These are phyloP conservation scores for Cerceris rybyensis DNA, from an alignment of 2,888 invertebrate species.

Conservation along the genomic window DNA sequence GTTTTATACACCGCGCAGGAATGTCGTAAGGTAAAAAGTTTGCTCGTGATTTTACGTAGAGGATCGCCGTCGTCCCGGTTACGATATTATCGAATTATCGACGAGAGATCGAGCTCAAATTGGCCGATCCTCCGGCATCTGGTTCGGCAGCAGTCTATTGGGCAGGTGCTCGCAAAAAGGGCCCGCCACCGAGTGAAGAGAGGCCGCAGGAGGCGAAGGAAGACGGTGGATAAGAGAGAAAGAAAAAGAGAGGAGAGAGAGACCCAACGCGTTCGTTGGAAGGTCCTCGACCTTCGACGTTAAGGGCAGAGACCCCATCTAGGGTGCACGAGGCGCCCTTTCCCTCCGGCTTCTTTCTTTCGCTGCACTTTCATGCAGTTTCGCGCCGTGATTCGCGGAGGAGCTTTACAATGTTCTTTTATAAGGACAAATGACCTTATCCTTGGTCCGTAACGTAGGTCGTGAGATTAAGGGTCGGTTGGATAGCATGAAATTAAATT, in stretches of 20 bases:
- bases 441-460: conserved; percentile 36
- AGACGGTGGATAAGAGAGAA: conserved; percentile 34
- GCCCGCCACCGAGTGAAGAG: conserved; percentile 25
- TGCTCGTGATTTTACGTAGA: background rate
- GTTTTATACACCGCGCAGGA: too few species aligned
- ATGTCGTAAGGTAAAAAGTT: background rate
- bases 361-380: conserved; percentile 20
- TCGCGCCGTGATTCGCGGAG: background rate
- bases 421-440: background rate
- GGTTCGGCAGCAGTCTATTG: conserved; percentile 58
- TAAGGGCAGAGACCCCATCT: conserved; percentile 73
- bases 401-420: background rate
- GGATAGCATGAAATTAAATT: too few species aligned
- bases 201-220: conserved; percentile 7
- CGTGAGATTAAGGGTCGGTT: conserved; percentile 13
- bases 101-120: conserved; percentile 25
- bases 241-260: conserved; percentile 19
- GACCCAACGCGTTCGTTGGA: conserved; percentile 60
- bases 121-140: conserved; percentile 55
- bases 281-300: conserved; percentile 74
- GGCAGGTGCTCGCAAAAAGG: conserved; percentile 68
- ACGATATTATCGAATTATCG: conserved; percentile 48
- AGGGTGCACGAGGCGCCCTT: conserved; percentile 54
- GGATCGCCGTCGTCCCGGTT: background rate
- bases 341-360: conserved; percentile 31